A percentile compares a stretch with the other conserved stretches of the same genome.
These are phyloP conservation scores for Diaphora mendica DNA, from an alignment of 2,888 invertebrate genomes.

Conservation along the genomic window DNA sequence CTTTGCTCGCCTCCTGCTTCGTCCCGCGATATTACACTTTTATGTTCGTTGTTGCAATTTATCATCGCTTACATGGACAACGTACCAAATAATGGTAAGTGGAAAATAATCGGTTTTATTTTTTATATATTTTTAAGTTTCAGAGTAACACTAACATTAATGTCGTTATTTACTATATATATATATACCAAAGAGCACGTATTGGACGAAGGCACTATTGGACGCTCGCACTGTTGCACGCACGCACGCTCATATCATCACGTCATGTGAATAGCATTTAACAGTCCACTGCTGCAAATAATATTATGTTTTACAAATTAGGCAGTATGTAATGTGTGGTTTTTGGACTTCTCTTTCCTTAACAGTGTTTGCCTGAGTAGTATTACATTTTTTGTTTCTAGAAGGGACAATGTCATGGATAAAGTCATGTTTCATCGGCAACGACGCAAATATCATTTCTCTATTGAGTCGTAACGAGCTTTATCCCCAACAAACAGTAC, in stretches of 20 bases:
- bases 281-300: too few species aligned
- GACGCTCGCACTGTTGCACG: too few species aligned
- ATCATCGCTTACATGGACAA: slow-evolving; percentile 72
- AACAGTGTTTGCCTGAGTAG: not conserved
- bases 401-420: slow-evolving; percentile 72
- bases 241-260: too few species aligned
- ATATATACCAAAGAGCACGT: too few species aligned
- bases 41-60: slow-evolving; percentile 79
- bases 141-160: not conserved
- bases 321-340: too few species aligned
- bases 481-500: slow-evolving; percentile 72
- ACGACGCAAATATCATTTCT: slow-evolving; percentile 69
- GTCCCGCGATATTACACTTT: slow-evolving; percentile 87
- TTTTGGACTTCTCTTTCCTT: not conserved
- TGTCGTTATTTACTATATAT: not conserved
- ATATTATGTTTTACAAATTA: not conserved
- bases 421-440: slow-evolving; percentile 70
- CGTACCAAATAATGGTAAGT: slow-evolving; percentile 66
- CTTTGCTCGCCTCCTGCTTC: slow-evolving; percentile 88
- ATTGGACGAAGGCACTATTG: too few species aligned
- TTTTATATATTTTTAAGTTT: too few species aligned
- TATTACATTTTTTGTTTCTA: slow-evolving; percentile 31
- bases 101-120: not conserved
- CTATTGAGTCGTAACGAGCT: slow-evolving; percentile 71
- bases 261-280: too few species aligned